Evolutionary conservation across 2,113 vertebrate genomes (phyloP).

Genomic region (Cheilinus undulatus): DNA sequence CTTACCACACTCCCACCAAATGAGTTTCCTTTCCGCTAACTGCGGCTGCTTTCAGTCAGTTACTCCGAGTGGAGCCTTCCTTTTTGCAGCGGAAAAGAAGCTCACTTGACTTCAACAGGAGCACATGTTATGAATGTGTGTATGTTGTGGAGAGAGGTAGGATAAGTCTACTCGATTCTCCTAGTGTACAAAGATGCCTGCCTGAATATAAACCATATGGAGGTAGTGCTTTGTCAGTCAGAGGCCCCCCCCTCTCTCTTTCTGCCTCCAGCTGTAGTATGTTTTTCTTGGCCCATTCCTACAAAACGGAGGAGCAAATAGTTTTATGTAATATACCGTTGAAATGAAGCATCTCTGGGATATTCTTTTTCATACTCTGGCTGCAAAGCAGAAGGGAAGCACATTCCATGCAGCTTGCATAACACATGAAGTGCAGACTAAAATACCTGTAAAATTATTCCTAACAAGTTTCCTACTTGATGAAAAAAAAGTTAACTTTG

Average conservation of each 20-base stretch:
- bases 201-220: conserved; percentile 68
- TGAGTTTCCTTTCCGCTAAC: conserved; percentile 61
- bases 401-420: background rate
- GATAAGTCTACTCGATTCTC: conserved; percentile 47
- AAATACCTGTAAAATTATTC: background rate
- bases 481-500: background rate
- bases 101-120: conserved; percentile 35
- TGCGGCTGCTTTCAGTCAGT: conserved; percentile 44
- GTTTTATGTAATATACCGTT: conserved; percentile 63
- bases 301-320: conserved; percentile 67
- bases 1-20: conserved; percentile 38
- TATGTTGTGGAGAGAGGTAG: conserved; percentile 18
- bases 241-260: conserved; percentile 8
- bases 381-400: conserved; percentile 24
- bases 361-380: conserved; percentile 24
- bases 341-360: conserved; percentile 40
- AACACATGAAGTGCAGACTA: no score
- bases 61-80: conserved; percentile 47
- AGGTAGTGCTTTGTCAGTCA: conserved; percentile 42
- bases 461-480: background rate
- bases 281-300: conserved; percentile 70
- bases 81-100: conserved; percentile 60
- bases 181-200: conserved; percentile 46
- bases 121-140: conserved; percentile 7
- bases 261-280: conserved; percentile 73